Base-by-base conservation (phyloP, 2,113 vertebrate genomes). In the Lophius piscatorius region DNA sequence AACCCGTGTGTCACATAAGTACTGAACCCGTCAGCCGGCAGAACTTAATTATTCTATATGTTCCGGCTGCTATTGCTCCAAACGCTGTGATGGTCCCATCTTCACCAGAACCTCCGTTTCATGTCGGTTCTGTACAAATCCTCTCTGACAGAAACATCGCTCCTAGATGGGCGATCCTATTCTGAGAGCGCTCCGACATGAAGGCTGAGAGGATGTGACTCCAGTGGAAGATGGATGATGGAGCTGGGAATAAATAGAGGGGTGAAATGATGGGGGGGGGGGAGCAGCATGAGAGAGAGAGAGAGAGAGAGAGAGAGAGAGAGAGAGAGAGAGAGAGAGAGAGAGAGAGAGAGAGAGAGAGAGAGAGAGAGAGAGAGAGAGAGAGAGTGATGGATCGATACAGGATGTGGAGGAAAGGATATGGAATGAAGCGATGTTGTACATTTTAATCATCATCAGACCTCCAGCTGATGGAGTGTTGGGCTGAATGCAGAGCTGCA, bases 181-280 rank as follows among this genome's bases (percentile, higher is more conserved):
- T 70, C 57, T 18, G 17, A 65, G 65, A 70, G 45, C 24, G 48
- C 50, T 69, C 65, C 24, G 57, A 61, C 48, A 31, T 64, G 74
- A 64, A 72, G 54, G 75, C 56, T 28, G 11, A 76, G 73, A 68
- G 72, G 50, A 59, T 38, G 45, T 44, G 57, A 68, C 78, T 63
- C 44, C 40, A 76, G 35, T 49, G 42, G 63, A 86, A 88, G 82
- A 87, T 79, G 62, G 60, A 90, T 82, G 84, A 72, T n/a, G 47
- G 64, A 77, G 63, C 66, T 63, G 29, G 38, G 60, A 84, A 85
- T 75, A 85, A 79, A 84, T 89, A 87, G 81, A 79, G 66, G 13
- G 23, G 57, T 50, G 59, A 74, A 45, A 11, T 2, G 70, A 58
- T 41, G 14, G 38, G 40, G 67, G 58, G 54, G 49, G 34, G 28